These are phyloP conservation scores for Lanius ludovicianus DNA, from an alignment of 2,113 vertebrate genomes.

Conservation along the genomic window DNA sequence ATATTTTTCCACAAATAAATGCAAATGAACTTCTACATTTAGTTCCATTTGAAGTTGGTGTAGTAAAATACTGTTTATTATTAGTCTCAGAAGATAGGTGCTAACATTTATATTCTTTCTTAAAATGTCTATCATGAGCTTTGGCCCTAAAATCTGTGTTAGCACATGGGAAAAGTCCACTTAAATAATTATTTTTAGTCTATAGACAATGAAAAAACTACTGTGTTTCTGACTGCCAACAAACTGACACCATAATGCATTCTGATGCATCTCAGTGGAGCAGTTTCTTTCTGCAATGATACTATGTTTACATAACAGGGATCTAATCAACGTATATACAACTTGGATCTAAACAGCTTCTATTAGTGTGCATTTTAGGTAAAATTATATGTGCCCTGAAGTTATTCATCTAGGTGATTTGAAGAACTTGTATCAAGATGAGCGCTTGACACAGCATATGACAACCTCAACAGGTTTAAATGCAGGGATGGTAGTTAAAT, in stretches of 20 bases:
- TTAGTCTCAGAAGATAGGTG: background rate
- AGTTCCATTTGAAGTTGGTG: background rate
- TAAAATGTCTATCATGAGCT: background rate
- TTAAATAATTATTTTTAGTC: background rate
- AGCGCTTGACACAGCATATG: background rate
- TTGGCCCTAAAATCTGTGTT: background rate
- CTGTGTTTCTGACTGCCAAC: background rate
- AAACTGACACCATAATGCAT: background rate
- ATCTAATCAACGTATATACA: background rate
- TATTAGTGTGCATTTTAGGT: slow-evolving; percentile 24
- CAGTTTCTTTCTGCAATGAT: background rate
- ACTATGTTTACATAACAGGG: background rate
- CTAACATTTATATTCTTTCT: background rate
- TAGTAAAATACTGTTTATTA: background rate
- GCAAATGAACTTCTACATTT: background rate
- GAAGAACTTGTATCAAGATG: background rate
- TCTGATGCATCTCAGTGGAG: background rate
- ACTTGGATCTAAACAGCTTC: slow-evolving; percentile 8
- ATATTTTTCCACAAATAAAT: background rate
- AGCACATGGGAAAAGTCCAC: background rate
- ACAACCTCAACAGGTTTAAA: slow-evolving; percentile 33
- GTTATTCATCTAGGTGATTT: slow-evolving; percentile 10
- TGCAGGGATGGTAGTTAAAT: slow-evolving; percentile 27
- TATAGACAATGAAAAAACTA: background rate
- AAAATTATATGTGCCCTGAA: background rate